Evolutionary conservation across 2,113 vertebrate species (phyloP), one percentile per base, ranked within the genome.

Genomic region (Thryonomys swinderianus): DNA sequence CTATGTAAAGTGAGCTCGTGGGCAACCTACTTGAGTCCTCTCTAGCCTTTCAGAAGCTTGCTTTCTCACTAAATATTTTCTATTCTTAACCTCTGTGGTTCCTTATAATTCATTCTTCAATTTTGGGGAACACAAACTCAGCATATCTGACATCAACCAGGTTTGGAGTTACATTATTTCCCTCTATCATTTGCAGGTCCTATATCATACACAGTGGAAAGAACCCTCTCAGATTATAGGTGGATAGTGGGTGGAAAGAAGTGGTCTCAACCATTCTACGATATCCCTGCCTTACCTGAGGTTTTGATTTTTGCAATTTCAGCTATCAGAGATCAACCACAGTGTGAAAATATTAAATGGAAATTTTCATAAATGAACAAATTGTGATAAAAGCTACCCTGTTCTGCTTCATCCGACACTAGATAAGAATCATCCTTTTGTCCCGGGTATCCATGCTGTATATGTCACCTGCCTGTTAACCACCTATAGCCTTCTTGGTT

Each of bases 381-480:
- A 27, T 37, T 74, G 23, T 74, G 25, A 67, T 66, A 34, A 53
- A 51, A 51, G n/a, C 11, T 51, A 12, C 21, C 20, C 53, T 25
- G 53, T 55, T 57, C 61, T 51, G 61, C 62, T 37, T 45, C 62
- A 67, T n/a, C 32, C 30, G 34, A 7, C 42, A 6, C 32, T 67
- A 42, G 18, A 48, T n/a, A 11, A n/a, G 32, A 51, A 16, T n/a
- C 32, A 25, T 85, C 18, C 18, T 42, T 34, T 64, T 51, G 10
- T 66, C 30, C 30, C 25, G 42, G 37, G 18, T 5, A 21, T n/a
- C 62, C 45, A n/a, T 48, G 10, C 20, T 37, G 12, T 13, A 48
- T 23, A 27, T 7, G 13, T 69, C 7, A 10, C 48, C 32, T 7
- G 0, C 14, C 21, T 13, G 17, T 17, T 27, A 0, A 42, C 25